phyloP scores from a whole-genome alignment of 2,888 invertebrate genomes.

The Lasioglossum villosulum region DNA sequence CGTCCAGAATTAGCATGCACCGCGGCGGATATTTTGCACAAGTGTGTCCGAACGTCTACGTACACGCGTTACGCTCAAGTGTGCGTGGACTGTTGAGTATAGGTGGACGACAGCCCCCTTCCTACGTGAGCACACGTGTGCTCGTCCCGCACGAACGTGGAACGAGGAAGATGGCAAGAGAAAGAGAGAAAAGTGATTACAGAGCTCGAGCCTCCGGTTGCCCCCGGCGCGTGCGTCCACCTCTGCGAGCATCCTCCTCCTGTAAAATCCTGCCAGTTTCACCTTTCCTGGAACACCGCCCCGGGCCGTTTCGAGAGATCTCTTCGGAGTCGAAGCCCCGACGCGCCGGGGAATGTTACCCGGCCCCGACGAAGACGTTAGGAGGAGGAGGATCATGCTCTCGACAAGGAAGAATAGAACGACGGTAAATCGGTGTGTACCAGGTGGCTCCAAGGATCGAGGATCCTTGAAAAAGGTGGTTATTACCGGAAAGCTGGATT shows the following conservation, averaged over 20 bases:
- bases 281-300: constrained; percentile 69
- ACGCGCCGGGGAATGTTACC: constrained; percentile 42
- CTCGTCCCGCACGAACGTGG: constrained; percentile 44
- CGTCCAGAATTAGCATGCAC: constrained; percentile 78
- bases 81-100: background rate
- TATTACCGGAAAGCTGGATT: constrained; percentile 56
- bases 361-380: constrained; percentile 47
- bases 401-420: constrained; percentile 37
- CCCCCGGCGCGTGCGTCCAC: constrained; percentile 84
- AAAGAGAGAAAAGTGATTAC: constrained; percentile 81
- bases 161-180: constrained; percentile 22
- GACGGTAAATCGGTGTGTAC: constrained; percentile 51
- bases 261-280: constrained; percentile 67
- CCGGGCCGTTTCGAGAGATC: constrained; percentile 63
- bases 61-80: background rate
- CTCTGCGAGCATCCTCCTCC: constrained; percentile 71
- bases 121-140: constrained; percentile 66
- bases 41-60: constrained; percentile 61
- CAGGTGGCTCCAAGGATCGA: constrained; percentile 71
- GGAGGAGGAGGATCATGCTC: constrained; percentile 27
- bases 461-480: constrained; percentile 56
- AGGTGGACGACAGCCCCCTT: constrained; percentile 51
- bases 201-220: constrained; percentile 83
- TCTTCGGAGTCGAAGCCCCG: constrained; percentile 27
- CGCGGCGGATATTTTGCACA: constrained; percentile 65